Percentiles rank a stretch among this genome's conserved stretches.
phyloP scores from a whole-genome alignment of 2,888 invertebrate genomes.

The Orthosia gracilis region DNA sequence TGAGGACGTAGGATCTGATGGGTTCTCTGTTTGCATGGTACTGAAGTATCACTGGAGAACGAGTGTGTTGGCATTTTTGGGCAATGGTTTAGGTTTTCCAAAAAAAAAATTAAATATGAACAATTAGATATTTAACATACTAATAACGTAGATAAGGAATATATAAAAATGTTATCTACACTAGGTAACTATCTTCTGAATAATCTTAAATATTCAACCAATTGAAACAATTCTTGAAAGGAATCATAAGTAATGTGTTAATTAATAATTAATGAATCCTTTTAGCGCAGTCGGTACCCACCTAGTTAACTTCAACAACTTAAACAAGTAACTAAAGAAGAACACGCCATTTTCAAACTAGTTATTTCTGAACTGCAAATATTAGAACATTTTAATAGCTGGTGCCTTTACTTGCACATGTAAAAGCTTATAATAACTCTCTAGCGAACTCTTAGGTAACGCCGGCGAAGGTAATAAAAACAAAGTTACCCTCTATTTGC shows the following conservation, averaged over 20 bases:
- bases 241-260: background rate
- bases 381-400: background rate
- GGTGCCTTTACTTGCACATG: constrained; percentile 3
- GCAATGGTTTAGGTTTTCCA: background rate
- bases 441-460: constrained; percentile 14
- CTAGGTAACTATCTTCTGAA: background rate
- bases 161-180: background rate
- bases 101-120: background rate
- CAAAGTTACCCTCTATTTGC: constrained; percentile 50
- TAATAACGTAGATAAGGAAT: background rate
- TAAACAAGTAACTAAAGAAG: background rate
- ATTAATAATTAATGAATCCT: constrained; percentile 16
- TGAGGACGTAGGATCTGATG: no score
- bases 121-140: background rate
- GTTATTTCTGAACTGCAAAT: constrained; percentile 8
- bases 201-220: constrained; percentile 1
- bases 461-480: constrained; percentile 48
- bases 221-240: constrained; percentile 1
- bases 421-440: constrained; percentile 42
- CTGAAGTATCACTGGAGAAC: no score
- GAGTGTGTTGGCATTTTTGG: background rate
- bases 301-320: background rate
- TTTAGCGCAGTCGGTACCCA: background rate
- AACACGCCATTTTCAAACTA: background rate
- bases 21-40: no score